Base-by-base conservation (phyloP, 2,888 invertebrate species). In the Lacanobia wlatinum region DNA sequence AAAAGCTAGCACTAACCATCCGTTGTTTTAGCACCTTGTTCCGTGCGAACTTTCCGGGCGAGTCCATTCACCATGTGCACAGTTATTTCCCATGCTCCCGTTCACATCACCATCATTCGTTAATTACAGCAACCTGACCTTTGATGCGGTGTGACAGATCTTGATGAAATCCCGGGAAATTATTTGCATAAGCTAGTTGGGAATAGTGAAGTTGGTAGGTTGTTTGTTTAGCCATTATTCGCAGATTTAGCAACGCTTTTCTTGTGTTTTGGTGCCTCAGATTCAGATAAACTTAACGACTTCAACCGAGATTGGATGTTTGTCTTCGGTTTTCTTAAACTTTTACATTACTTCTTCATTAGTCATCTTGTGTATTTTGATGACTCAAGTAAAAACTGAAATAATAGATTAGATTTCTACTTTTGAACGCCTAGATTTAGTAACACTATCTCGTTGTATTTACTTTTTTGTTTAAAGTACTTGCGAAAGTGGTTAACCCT, bases 11-110 rank as follows among this genome's bases (percentile, higher is more conserved):
- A 72, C 60, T 69, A 84, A 59, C 78, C 69, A 66, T 72, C 75
- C 73, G 77, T 82, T 76, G 80, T 73, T 69, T 74, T 74, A 84
- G 72, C 80, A 85, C 76, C 73, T 72, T 72, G 80, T 77, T 80
- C 79, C 89, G 87, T 90, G 91, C 84, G 89, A 91, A 90, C 87
- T 88, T 89, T 86, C 87, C 87, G 87, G 65, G 70, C 85, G 73
- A 84, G 80, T 78, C 83, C 81, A 87, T 87, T 87, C 85, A 84
- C 76, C 69, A 83, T 72, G 78, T 87, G 86, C 89, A 92, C 90
- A 90, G 92, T 91, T 92, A 88, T 83, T 93, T 95, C 95, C 88
- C 95, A 95, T 94, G 95, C 88, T 90, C 94, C 84, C 92, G 90
- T 95, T 95, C 95, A 86, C 95, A 94, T 77, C 80, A 80, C 87